Evolutionary conservation across 2,113 vertebrate genomes (phyloP), one percentile per base, ranked within the genome.

Genomic region (Procavia capensis): DNA sequence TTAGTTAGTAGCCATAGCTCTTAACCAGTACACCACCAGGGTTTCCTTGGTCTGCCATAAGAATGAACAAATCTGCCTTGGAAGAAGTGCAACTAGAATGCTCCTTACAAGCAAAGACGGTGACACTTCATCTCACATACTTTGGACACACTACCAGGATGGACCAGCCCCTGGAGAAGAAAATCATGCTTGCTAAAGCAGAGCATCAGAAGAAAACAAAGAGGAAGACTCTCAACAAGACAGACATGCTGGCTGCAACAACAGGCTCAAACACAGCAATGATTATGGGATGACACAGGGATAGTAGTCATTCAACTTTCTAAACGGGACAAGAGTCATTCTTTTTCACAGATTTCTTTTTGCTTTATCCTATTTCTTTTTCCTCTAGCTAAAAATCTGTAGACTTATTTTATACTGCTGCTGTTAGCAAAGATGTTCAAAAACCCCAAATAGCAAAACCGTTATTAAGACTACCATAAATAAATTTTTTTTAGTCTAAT

Each of bases 401-500:
- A 75, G 39, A 47, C 5, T 90, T 57, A 76, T 79, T 95, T 81
- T 39, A 76, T 20, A 50, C 7, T 96, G 25, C 31, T 87, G 41
- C 14, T 61, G 61, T 47, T 43, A 83, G 39, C 34, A 95, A 90
- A 91, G 43, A 57, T 66, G 57, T 61, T 25, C 54, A 63, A 95
- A 90, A 57, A 3, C 39, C 61, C 34, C 36, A 57, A 83, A 64
- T 54, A n/a, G 31, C 27, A 22, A 82, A 90, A 83, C 94, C 97
- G 45, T 54, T 50, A 3, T 75, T 89, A 22, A 96, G 78, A 95
- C 45, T 13, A 14, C 74, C 72, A 96, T 45, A 83, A 95, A 16
- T 97, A 90, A 94, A 59, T 86, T 96, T 91, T 95, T 64, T 17
- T 90, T 81, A 95, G 36, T 87, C 14, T 54, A 34, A 6, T 7